phyloP scores from a whole-genome alignment of 2,797 vertebrate genomes.

The Bradypodion ventrale region DNA sequence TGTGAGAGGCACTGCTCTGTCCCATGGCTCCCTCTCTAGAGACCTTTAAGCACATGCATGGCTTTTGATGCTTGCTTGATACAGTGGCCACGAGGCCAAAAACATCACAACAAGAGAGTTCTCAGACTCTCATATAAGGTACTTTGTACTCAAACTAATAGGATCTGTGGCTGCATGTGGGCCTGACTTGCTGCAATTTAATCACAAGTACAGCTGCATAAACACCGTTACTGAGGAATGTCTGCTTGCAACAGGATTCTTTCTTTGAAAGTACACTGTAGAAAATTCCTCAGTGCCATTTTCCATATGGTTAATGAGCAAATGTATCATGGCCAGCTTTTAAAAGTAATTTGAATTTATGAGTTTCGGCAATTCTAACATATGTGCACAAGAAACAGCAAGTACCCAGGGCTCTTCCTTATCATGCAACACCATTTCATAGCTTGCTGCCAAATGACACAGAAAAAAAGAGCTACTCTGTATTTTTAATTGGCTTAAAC shows the following conservation, averaged over 20 bases:
- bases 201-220: slow-evolving; percentile 95
- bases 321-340: slow-evolving; percentile 85
- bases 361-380: slow-evolving; percentile 76
- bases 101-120: slow-evolving; percentile 81
- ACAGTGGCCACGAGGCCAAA: slow-evolving; percentile 83
- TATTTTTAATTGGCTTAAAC: slow-evolving; percentile 76
- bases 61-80: slow-evolving; percentile 84
- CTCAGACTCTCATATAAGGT: slow-evolving; percentile 79
- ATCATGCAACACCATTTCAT: slow-evolving; percentile 72
- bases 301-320: slow-evolving; percentile 91
- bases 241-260: slow-evolving; percentile 89
- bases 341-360: slow-evolving; percentile 83
- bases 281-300: slow-evolving; percentile 84
- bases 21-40: slow-evolving; percentile 82
- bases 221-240: slow-evolving; percentile 92
- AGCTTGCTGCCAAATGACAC: slow-evolving; percentile 73
- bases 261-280: slow-evolving; percentile 85
- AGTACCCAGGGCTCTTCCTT: slow-evolving; percentile 75
- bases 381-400: slow-evolving; percentile 74
- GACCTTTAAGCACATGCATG: slow-evolving; percentile 81
- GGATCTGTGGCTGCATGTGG: slow-evolving; percentile 80
- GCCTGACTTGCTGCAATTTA: slow-evolving; percentile 87
- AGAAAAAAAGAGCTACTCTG: slow-evolving; percentile 71
- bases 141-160: slow-evolving; percentile 80
- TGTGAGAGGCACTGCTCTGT: slow-evolving; percentile 86